Conservation (phyloP, 2,888 invertebrate species). For the Stramonita haemastoma region DNA sequence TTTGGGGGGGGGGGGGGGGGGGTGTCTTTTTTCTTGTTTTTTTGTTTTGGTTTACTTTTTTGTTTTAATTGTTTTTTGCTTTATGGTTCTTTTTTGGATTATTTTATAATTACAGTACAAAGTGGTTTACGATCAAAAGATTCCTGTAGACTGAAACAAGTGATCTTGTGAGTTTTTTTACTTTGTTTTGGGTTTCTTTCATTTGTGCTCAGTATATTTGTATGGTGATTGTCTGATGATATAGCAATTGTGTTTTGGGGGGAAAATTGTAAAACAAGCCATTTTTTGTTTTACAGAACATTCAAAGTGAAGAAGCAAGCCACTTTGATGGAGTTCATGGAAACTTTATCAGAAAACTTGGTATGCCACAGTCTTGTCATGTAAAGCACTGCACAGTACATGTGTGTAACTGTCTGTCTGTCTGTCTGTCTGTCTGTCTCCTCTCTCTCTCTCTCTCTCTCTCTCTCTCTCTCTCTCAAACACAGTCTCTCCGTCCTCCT, state of each 20-base stretch:
- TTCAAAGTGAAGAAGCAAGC: constrained; percentile 94
- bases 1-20: too few relatives aligned
- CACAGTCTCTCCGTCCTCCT: too few relatives aligned
- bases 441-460: background rate
- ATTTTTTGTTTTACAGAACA: constrained; percentile 75
- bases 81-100: background rate
- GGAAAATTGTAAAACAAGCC: too few relatives aligned
- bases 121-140: too few relatives aligned
- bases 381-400: too few relatives aligned
- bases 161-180: too few relatives aligned
- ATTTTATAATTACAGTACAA: background rate
- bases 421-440: too few relatives aligned
- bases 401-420: too few relatives aligned
- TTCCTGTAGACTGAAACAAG: too few relatives aligned
- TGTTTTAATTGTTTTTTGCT: too few relatives aligned
- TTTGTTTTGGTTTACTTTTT: too few relatives aligned
- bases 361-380: constrained; percentile 78
- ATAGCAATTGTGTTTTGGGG: background rate
- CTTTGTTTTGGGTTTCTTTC: background rate
- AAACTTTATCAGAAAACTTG: constrained; percentile 91
- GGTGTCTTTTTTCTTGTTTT: too few relatives aligned
- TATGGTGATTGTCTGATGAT: background rate
- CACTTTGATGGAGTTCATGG: constrained; percentile 90
- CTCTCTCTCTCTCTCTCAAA: background rate
- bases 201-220: background rate